Evolutionary conservation across 2,113 vertebrate species (phyloP).

Genomic region (Callipepla californica): DNA sequence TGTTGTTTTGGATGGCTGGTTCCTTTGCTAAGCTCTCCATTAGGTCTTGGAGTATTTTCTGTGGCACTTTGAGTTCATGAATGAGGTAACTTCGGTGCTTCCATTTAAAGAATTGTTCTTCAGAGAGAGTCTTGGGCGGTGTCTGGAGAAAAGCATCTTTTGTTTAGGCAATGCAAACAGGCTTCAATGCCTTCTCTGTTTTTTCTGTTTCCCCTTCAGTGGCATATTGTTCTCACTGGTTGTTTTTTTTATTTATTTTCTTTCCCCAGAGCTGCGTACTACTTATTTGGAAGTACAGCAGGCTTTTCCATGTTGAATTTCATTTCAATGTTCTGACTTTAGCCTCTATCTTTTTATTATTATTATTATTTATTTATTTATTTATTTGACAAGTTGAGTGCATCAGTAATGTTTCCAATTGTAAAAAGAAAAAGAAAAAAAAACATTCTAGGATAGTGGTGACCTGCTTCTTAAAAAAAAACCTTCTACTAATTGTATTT

Average conservation of each 20-base stretch:
- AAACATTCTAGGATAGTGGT: neutral
- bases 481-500: neutral
- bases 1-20: neutral
- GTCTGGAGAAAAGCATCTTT: neutral
- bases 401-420: neutral
- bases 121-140: neutral
- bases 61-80: neutral
- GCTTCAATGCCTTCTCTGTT: neutral
- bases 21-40: neutral
- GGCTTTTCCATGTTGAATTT: neutral
- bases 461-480: neutral
- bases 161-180: neutral
- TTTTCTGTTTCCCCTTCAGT: neutral
- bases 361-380: neutral
- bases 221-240: neutral
- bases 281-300: neutral
- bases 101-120: constrained; percentile 20
- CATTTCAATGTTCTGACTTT: neutral
- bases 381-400: neutral
- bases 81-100: constrained; percentile 12
- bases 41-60: neutral
- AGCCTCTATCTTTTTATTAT: neutral
- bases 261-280: neutral
- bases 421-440: neutral
- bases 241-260: no score